These are phyloP conservation scores for Cantharis rustica DNA, from an alignment of 2,888 invertebrate genomes.

Conservation along the genomic window DNA sequence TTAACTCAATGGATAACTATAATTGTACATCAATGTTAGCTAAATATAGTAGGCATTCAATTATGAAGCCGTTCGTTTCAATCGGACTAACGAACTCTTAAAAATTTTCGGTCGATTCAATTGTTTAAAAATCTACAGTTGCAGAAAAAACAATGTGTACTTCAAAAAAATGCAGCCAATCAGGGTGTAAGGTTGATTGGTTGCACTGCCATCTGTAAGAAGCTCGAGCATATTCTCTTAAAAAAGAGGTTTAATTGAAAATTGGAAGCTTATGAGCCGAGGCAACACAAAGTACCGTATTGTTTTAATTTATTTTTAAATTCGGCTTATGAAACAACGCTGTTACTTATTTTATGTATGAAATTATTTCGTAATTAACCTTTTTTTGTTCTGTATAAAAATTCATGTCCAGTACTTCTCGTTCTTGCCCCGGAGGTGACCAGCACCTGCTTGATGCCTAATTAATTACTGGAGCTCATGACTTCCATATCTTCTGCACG, in stretches of 20 bases:
- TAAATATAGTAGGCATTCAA: slow-evolving; percentile 15
- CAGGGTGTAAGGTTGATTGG: too few relatives aligned
- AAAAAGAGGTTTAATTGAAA: background rate
- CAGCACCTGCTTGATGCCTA: slow-evolving; percentile 46
- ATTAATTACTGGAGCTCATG: slow-evolving; percentile 46
- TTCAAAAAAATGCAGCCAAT: too few relatives aligned
- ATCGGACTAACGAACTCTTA: background rate
- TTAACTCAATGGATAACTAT: slow-evolving; percentile 14
- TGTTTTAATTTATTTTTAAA: background rate
- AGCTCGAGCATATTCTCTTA: too few relatives aligned
- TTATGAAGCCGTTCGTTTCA: slow-evolving; percentile 16
- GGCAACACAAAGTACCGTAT: background rate
- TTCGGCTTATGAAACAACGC: background rate
- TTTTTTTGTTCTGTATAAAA: slow-evolving; percentile 15
- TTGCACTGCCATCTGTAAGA: too few relatives aligned
- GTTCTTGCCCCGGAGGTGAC: slow-evolving; percentile 35
- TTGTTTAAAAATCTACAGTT: background rate
- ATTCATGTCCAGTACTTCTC: slow-evolving; percentile 20
- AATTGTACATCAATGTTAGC: slow-evolving; percentile 5
- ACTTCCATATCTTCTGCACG: slow-evolving; percentile 42
- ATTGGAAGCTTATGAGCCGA: background rate
- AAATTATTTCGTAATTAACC: slow-evolving; percentile 9
- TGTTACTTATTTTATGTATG: background rate
- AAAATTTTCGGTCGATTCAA: background rate
- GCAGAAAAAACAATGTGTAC: background rate